Evolutionary conservation across 2,888 invertebrate genomes (phyloP), one percentile per base, ranked within the genome.

Genomic region (Calameuta idolon): DNA sequence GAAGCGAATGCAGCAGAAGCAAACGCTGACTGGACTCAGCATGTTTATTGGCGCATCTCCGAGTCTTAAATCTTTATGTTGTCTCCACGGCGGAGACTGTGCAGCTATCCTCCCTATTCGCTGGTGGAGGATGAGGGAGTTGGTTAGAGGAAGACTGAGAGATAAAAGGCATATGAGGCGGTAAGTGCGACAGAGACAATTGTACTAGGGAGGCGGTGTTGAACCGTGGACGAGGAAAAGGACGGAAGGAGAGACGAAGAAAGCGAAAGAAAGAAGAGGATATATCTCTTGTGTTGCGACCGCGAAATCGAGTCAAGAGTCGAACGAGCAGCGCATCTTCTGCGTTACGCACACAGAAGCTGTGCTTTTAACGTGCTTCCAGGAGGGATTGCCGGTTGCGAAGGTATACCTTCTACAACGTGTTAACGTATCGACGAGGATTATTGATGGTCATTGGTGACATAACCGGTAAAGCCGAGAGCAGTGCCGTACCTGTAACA

Each of bases 31-130:
- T 90, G 90, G 89, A 87, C 87, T 87, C 88, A 90, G 91, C 90
- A 91, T 91, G 91, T 91, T 91, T 91, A 91, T 91, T 91, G 91
- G 91, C 90, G 90, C 90, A 91, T 90, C 91, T 89, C 85, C 83
- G 86, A 90, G 91, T 89, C 90, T 91, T 91, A 91, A 91, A 91
- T 91, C 91, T 91, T 91, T 90, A 89, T 89, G 91, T 91, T 91
- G 91, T 91, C 91, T 91, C 90, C 88, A 85, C 88, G 89, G 89
- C 89, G 89, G 88, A 88, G 89, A 83, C 87, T 76, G 83, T 82
- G 82, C 81, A 83, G 76, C 82, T 80, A 81, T 80, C 80, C 82
- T 81, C 78, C 55, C 81, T 81, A 82, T 83, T 79, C 79, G 76
- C 77, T 79, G 75, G n/a, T 75, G 79, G 68, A 76, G 34, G 68